Conservation (phyloP, 2,113 vertebrate genomes). For the Miniopterus natalensis region DNA sequence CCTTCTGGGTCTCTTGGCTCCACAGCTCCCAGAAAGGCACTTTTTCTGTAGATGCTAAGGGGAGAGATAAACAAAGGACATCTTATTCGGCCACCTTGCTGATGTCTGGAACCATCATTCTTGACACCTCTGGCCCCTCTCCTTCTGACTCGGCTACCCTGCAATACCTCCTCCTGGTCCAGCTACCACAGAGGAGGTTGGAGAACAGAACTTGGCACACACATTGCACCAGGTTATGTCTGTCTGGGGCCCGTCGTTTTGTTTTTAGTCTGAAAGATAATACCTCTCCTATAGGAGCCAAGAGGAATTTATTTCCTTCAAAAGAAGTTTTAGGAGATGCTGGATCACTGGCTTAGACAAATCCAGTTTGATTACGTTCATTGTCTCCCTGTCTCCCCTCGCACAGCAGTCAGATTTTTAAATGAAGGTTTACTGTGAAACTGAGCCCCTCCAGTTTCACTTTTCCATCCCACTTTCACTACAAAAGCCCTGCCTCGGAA, state of each 20-base stretch:
- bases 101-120: not conserved
- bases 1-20: not conserved
- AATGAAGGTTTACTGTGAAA: conserved; percentile 55
- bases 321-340: conserved; percentile 58
- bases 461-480: not conserved
- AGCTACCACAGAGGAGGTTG: not conserved
- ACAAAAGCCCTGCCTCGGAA: conserved; percentile 52
- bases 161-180: not conserved
- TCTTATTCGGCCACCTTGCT: not conserved
- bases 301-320: conserved; percentile 62
- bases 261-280: conserved; percentile 67
- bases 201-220: not conserved
- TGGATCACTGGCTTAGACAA: conserved; percentile 47
- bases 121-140: not conserved
- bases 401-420: not conserved
- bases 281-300: conserved; percentile 32
- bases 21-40: not conserved
- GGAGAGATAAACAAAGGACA: not conserved
- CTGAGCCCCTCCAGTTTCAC: conserved; percentile 45
- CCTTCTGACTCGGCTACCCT: not conserved
- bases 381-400: conserved; percentile 52
- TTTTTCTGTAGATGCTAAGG: not conserved
- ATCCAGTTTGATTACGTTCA: conserved; percentile 55
- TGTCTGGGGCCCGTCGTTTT: conserved; percentile 44
- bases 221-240: not conserved